Conservation (phyloP, 2,888 invertebrate genomes). For the Pachydiplax longipennis region DNA sequence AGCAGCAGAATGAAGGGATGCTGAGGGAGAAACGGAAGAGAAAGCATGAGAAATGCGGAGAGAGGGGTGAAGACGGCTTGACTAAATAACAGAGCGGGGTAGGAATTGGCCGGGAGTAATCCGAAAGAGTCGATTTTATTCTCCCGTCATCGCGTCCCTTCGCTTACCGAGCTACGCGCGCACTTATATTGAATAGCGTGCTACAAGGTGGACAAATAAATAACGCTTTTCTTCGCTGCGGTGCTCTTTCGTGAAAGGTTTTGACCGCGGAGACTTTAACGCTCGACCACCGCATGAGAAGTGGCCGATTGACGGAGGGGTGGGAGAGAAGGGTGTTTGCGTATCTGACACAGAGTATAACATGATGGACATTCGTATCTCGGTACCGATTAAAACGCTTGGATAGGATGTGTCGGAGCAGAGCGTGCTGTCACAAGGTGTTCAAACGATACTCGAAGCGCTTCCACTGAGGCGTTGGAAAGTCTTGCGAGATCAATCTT, state of each 20-base stretch:
- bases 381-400: not conserved
- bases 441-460: not conserved
- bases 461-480: not conserved
- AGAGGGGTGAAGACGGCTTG: not conserved
- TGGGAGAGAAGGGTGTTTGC: not conserved
- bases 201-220: not conserved
- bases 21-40: not conserved
- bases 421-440: not conserved
- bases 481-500: not conserved
- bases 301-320: not conserved
- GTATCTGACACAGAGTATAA: not conserved
- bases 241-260: not conserved
- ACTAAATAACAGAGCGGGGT: not conserved
- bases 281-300: not conserved
- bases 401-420: not conserved
- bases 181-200: not conserved
- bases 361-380: conserved; percentile 9
- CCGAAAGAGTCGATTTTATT: not conserved
- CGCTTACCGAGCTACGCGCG: not conserved
- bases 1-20: not conserved
- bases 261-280: conserved; percentile 15
- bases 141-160: not conserved
- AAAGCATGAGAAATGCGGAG: not conserved
- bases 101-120: not conserved
- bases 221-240: not conserved